These are phyloP conservation scores for Hippocampus kuda DNA, from an alignment of 2,797 vertebrate genomes.

Conservation along the genomic window DNA sequence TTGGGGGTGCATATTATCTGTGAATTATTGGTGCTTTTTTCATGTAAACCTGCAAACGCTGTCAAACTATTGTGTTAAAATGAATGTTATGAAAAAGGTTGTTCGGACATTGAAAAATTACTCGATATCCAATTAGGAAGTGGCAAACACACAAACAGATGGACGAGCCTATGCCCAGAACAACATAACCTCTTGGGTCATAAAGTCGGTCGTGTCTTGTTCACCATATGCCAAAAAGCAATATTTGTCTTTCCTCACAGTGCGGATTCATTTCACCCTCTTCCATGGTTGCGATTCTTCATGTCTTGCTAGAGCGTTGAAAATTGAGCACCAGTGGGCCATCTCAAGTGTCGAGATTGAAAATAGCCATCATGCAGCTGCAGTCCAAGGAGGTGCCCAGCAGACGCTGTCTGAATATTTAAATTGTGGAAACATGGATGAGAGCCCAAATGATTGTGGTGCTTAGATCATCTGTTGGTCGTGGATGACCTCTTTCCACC, in stretches of 20 bases:
- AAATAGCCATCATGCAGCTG: constrained; percentile 54
- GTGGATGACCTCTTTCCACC: constrained; percentile 1
- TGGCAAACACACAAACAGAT: background rate
- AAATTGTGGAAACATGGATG: constrained; percentile 64
- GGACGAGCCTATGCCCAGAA: background rate
- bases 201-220: background rate
- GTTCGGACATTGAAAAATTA: background rate
- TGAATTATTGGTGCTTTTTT: background rate
- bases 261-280: background rate
- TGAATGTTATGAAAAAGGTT: background rate
- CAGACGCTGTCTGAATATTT: constrained; percentile 54
- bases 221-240: constrained; percentile 23
- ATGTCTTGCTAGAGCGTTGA: background rate
- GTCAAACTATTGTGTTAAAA: background rate
- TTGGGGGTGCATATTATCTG: background rate
- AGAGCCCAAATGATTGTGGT: constrained; percentile 32
- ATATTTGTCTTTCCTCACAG: constrained; percentile 27
- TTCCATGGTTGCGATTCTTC: background rate
- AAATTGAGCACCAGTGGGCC: constrained; percentile 26
- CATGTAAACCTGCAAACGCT: background rate
- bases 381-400: constrained; percentile 42
- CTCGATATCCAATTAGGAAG: background rate
- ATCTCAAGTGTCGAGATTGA: constrained; percentile 47
- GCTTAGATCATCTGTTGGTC: constrained; percentile 35
- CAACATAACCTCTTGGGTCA: background rate